phyloP scores from a whole-genome alignment of 2,888 invertebrate genomes.

The Amblyteles armatorius region DNA sequence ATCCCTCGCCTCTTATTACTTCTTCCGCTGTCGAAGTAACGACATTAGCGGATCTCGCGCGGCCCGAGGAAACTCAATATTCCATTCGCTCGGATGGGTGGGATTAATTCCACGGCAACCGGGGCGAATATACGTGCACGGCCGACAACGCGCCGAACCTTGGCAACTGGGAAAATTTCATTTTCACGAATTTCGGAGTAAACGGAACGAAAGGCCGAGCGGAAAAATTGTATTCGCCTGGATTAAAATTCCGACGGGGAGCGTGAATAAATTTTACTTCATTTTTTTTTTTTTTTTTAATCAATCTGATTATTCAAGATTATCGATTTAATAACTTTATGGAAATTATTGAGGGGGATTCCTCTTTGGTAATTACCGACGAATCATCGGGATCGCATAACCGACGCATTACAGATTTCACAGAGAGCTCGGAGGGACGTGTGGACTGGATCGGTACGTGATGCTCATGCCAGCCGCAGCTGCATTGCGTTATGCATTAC shows the following conservation, averaged over 20 bases:
- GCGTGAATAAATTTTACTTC: not conserved
- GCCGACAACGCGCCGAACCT: not conserved
- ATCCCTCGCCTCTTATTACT: conserved; percentile 2
- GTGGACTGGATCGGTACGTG: not conserved
- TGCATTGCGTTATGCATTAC: not conserved
- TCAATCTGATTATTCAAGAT: not conserved
- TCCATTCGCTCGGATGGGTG: not conserved
- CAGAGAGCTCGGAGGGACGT: not conserved
- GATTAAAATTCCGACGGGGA: not conserved
- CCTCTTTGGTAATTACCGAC: not conserved
- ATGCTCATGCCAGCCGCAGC: not conserved
- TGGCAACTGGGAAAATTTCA: not conserved
- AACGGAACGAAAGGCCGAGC: not conserved
- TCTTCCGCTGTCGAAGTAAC: not conserved
- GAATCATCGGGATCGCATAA: not conserved
- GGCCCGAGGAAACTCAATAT: not conserved
- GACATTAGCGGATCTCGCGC: not conserved
- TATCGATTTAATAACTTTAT: not conserved
- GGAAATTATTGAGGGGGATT: not conserved
- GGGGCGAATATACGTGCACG: not conserved
- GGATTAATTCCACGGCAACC: not conserved
- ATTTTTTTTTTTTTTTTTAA: not conserved
- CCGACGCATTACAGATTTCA: not conserved
- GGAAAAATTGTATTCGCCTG: not conserved
- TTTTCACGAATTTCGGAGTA: not conserved